Evolutionary conservation across 2,888 invertebrate species (phyloP).

Genomic region (Drosophila lacicola): DNA sequence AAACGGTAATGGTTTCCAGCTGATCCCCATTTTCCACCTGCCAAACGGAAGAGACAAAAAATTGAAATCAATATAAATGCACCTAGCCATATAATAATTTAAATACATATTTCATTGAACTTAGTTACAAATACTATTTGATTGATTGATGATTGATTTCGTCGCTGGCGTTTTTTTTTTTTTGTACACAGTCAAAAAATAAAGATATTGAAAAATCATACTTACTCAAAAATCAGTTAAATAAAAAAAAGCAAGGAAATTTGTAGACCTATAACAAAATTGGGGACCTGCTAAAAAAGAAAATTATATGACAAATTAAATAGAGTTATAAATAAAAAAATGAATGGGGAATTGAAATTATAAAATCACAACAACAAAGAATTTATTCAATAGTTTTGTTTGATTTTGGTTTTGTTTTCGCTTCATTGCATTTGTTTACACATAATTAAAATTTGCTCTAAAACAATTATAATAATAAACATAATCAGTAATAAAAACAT

Average conservation of each 20-base stretch:
- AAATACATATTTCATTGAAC: too few relatives aligned
- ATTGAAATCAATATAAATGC: neutral
- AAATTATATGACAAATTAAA: constrained; percentile 18
- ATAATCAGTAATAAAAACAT: constrained; percentile 59
- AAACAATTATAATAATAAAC: constrained; percentile 58
- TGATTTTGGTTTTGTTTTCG: constrained; percentile 18
- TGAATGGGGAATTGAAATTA: constrained; percentile 27
- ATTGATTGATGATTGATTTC: too few relatives aligned
- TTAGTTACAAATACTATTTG: neutral
- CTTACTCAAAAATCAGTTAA: constrained; percentile 56
- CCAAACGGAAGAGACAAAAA: neutral
- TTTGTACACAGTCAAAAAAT: neutral
- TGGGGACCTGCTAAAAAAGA: constrained; percentile 30
- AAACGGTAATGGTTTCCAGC: constrained; percentile 91
- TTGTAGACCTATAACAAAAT: constrained; percentile 19
- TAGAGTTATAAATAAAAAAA: constrained; percentile 1
- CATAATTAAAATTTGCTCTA: constrained; percentile 54
- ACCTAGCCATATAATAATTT: neutral
- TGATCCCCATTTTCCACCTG: constrained; percentile 92
- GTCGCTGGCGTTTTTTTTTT: neutral
- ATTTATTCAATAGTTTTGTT: constrained; percentile 62
- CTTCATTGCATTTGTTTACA: constrained; percentile 26
- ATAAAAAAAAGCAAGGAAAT: constrained; percentile 22
- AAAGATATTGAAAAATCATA: constrained; percentile 16
- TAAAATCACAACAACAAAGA: constrained; percentile 71